Evolutionary conservation across 2,797 vertebrate species (phyloP), one percentile per base, ranked within the genome.

Genomic region (Spheniscus humboldti): DNA sequence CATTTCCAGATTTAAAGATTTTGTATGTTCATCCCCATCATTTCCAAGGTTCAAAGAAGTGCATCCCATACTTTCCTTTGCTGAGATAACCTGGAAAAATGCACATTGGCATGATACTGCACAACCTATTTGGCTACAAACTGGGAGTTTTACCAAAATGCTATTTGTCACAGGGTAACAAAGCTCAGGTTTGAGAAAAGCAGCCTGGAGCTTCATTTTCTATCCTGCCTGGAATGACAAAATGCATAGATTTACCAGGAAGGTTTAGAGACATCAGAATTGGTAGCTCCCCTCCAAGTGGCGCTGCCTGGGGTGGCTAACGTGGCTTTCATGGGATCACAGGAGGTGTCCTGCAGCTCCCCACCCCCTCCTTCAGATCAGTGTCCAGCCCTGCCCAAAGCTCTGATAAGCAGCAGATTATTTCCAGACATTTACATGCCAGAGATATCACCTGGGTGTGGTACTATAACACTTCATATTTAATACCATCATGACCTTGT

Each of bases 341-440:
- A 62, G 55, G 25, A 91, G 31, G 37, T 0, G 0, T 72, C 11
- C 2, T 86, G 18, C 45, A 80, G 18, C 15, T 69, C 41, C 41
- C 20, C n/a, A 57, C 7, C 5, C 50, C 6, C 24, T 91, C 41
- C 25, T 88, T 84, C 62, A 82, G 59, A n/a, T 56, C 72, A 85
- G 25, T 35, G 43, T 64, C 41, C 47, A 71, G 24, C 30, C 35
- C 62, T 77, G 25, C 56, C 80, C 53, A 63, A 76, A 89, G n/a
- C 33, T 93, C 84, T 80, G 84, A 80, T 86, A 93, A 91, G 31
- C 33, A 94, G 47, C 60, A 89, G 69, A 33, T 94, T 66, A 77
- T 90, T 87, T 94, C 45, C 50, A 91, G 64, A 71, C 24, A 17
- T 93, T 87, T 84, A 53, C 53, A 69, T 71, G 33, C 50, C 47